Evolutionary conservation across 2,113 vertebrate species (phyloP).

Genomic region (Beaufortia kweichowensis): DNA sequence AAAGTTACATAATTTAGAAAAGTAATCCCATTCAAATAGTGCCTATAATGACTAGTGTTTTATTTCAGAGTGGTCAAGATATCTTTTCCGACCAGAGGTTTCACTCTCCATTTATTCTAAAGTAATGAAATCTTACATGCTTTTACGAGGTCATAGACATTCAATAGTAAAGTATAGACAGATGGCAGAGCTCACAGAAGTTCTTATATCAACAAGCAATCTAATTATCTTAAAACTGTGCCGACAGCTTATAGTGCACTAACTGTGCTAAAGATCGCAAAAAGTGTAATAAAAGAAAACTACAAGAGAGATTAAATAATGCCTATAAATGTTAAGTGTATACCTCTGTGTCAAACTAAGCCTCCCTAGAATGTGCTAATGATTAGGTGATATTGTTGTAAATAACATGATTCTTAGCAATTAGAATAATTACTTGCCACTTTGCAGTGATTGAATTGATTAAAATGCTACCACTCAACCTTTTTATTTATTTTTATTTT

Average conservation of each 20-base stretch:
- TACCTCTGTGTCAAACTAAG: constrained; percentile 13
- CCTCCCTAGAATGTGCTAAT: constrained; percentile 20
- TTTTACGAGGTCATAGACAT: constrained; percentile 19
- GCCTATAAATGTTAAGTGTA: neutral
- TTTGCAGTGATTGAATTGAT: constrained; percentile 26
- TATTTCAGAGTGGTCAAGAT: too few relatives aligned
- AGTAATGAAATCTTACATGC: constrained; percentile 9
- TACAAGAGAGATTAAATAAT: neutral
- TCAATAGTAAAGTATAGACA: neutral
- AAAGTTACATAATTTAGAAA: too few relatives aligned
- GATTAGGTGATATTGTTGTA: constrained; percentile 32
- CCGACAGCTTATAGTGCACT: neutral
- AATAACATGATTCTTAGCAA: neutral
- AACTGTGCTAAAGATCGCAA: constrained; percentile 15
- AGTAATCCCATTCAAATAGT: too few relatives aligned
- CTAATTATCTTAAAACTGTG: constrained; percentile 19
- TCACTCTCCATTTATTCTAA: neutral
- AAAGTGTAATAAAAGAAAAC: neutral
- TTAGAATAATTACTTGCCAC: constrained; percentile 22
- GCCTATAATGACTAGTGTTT: too few relatives aligned
- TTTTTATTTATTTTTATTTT: neutral
- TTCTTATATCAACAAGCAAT: constrained; percentile 21
- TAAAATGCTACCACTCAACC: constrained; percentile 10
- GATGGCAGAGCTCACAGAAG: neutral
- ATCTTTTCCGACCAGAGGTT: neutral